Percentiles rank a stretch among this genome's conserved stretches.
Conservation (phyloP, 2,888 invertebrate genomes). For the Caenorhabditis sulstoni region DNA sequence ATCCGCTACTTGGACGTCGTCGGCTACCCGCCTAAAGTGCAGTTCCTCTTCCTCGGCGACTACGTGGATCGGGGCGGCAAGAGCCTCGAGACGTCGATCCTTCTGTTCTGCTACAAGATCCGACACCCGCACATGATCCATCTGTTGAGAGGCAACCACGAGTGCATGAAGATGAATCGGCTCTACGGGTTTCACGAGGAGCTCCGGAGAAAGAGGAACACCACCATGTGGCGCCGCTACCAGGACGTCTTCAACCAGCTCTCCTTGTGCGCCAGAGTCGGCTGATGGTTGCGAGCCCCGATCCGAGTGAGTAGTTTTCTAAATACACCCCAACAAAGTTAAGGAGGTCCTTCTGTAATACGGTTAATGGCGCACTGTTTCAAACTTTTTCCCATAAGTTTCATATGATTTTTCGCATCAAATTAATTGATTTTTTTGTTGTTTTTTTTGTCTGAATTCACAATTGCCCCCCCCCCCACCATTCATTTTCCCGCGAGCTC, state of each 20-base stretch:
- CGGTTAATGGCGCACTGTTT: no score
- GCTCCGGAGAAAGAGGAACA: constrained; percentile 60
- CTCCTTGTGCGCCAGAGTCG: constrained; percentile 69
- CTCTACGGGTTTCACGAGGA: constrained; percentile 75
- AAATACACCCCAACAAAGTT: no score
- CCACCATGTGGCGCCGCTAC: constrained; percentile 69
- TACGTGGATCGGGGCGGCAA: constrained; percentile 76
- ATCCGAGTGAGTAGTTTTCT: constrained; percentile 47
- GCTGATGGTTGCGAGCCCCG: constrained; percentile 46
- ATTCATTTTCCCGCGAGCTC: not conserved
- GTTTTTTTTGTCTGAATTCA: no score
- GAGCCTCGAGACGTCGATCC: constrained; percentile 70
- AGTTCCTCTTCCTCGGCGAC: constrained; percentile 75
- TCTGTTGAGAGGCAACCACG: constrained; percentile 76
- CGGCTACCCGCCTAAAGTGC: constrained; percentile 67
- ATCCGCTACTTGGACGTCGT: constrained; percentile 64
- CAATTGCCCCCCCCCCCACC: no score
- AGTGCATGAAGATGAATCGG: constrained; percentile 72
- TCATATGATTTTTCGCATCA: no score
- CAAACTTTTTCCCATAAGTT: no score
- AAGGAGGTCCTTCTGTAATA: no score
- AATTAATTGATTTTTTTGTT: no score
- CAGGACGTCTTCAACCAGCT: constrained; percentile 72
- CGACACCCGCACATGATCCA: constrained; percentile 64
- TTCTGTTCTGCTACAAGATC: constrained; percentile 74